Base-by-base conservation (phyloP, 2,113 vertebrate species). In the Dicerorhinus sumatrensis region DNA sequence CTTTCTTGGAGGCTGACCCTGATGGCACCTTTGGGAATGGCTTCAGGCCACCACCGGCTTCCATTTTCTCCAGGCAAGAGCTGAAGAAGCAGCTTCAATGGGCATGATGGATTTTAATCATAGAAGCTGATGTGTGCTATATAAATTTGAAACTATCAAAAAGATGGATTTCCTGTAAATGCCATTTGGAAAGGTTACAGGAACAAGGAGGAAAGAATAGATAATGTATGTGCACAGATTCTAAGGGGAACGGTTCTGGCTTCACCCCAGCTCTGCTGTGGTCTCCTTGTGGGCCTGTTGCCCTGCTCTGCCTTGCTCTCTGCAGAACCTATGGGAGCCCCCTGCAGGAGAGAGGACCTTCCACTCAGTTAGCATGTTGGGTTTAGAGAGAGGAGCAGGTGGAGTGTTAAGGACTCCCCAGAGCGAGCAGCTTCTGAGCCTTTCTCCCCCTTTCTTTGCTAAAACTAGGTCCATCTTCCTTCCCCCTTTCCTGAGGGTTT, bases 101-200 rank as follows among this genome's bases (percentile, higher is more conserved):
- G 94, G 17, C 56, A 29, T 42, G 20, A 10, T 63, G 42, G 75
- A 39, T 96, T 94, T 90, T 94, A 60, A 70, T 94, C 62, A 36
- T 56, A 36, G 62, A 67, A 75, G 83, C 85, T 60, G 16, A 82
- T 46, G 67, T 51, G 27, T 7, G 1, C 12, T 76, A 4, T 70
- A 56, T 89, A 39, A 81, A 87, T 76, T 96, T 77, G 84, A 80
- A 97, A 90, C n/a, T 18, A 46, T 65, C 54, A 69, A 82, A 95
- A 83, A 79, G 88, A 89, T 82, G 62, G 48, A 62, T 89, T 93
- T 77, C 20, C 31, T 72, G 65, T 88, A 81, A 70, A 90, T 92
- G 72, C 25, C 46, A 73, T 81, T 76, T 72, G 89, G 76, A 89
- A 91, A 93, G 90, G 0, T 89, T 93, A 87, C 23, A 85, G 16